Evolutionary conservation across 2,113 vertebrate genomes (phyloP).

Genomic region (Empidonax alnorum): DNA sequence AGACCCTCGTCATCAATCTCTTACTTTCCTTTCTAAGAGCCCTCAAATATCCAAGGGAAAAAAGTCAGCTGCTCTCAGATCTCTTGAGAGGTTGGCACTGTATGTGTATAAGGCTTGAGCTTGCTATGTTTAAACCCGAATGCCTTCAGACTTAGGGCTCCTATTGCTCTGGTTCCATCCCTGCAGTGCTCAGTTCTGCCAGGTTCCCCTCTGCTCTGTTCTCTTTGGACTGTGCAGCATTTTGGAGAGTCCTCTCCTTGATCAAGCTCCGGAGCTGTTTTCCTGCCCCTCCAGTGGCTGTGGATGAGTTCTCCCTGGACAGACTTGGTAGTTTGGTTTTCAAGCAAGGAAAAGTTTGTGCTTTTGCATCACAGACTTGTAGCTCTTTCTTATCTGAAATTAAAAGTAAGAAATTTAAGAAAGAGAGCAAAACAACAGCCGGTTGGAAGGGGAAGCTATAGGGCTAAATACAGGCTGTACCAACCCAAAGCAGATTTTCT

Average conservation of each 20-base stretch:
- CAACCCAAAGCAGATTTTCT: not conserved
- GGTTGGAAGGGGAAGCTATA: not conserved
- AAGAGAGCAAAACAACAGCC: not conserved
- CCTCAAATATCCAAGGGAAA: not conserved
- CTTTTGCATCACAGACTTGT: not conserved
- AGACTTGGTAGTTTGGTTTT: not conserved
- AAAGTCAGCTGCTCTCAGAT: not conserved
- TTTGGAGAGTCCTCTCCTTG: not conserved
- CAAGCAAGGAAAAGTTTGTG: not conserved
- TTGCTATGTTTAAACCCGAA: not conserved
- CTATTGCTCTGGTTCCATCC: not conserved
- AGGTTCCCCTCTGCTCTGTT: not conserved
- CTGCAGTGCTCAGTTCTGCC: not conserved
- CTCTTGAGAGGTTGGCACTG: not conserved
- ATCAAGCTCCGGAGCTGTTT: not conserved
- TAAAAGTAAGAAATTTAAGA: not conserved
- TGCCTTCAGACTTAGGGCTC: rapidly evolving
- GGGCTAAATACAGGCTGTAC: not conserved
- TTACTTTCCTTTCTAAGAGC: not conserved
- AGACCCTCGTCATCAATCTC: not conserved
- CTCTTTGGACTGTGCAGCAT: not conserved
- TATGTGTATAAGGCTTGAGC: not conserved
- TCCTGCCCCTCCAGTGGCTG: not conserved
- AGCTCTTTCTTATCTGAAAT: not conserved
- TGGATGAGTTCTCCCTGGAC: not conserved